Evolutionary conservation across 1,140 invertebrate genomes (phyloP), one percentile per base, ranked within the genome.

Genomic region (Diorhabda elongata): DNA sequence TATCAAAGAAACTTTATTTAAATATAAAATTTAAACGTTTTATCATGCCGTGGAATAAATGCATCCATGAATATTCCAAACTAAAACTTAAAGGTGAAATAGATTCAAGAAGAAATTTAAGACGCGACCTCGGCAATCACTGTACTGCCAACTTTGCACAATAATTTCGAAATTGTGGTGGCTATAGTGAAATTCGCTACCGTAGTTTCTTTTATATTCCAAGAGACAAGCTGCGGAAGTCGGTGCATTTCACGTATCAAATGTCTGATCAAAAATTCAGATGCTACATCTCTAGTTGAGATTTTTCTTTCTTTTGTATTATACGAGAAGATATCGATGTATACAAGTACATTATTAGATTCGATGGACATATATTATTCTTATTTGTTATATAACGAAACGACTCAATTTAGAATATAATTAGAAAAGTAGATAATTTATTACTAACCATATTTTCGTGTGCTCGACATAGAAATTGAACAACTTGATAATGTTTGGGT

Each of bases 151-250:
- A 58, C 52, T 70, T 60, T 45, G 42, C 11, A 6, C 42, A 60
- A 62, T 66, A 70, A 70, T 67, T 26, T 59, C 69, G 64, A 65
- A 70, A 70, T 67, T 67, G 43, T 65, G 59, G 68, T 61, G 41
- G 42, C 42, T 42, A 66, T 26, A 47, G 66, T 52, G 41, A 44
- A 52, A 44, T 67, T 43, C 58, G 6, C 47, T 8, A 3, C 43
- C 26, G 58, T 9, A 11, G 47, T 3, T 41, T 61, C 59, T 60
- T 66, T 66, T 41, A 64, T 64, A 64, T 64, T 52, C 56, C 11
- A 64, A 47, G n/a, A 56, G 52, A 56, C 63, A 56, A 41, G 9
- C 42, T 11, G 47, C 42, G 9, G 45, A 44, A 26, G 43, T 45
- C 9, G 7, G 7, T 42, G 47, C 47, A 47, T 41, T 57, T 65